Conservation (phyloP, 2,888 invertebrate genomes). For the Sphecodes monilicornis region DNA sequence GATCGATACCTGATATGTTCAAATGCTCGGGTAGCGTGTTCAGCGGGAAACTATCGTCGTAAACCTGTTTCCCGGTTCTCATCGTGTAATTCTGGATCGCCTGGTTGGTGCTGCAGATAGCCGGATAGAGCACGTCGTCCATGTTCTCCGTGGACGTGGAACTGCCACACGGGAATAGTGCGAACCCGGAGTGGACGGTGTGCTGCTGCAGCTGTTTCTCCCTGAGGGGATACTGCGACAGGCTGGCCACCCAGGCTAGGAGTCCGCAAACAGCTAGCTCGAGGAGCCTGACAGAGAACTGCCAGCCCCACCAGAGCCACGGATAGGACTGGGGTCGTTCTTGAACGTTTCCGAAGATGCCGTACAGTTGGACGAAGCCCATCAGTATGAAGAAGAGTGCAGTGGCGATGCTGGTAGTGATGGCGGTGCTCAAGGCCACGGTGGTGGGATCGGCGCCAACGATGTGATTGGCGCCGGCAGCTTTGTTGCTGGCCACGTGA, state of each 20-base stretch:
- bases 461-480: conserved; percentile 87
- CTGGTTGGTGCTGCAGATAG: conserved; percentile 94
- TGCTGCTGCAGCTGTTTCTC: conserved; percentile 87
- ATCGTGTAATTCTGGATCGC: conserved; percentile 93
- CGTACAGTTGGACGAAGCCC: conserved; percentile 94
- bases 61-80: conserved; percentile 91
- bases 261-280: conserved; percentile 95
- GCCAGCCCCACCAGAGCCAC: conserved; percentile 97
- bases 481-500: conserved; percentile 84
- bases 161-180: conserved; percentile 92
- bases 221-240: conserved; percentile 87
- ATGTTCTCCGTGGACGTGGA: conserved; percentile 93
- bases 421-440: conserved; percentile 91
- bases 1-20: conserved; percentile 76
- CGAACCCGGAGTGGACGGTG: conserved; percentile 88
- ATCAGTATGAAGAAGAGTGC: conserved; percentile 93
- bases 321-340: conserved; percentile 84
- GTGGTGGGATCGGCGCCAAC: conserved; percentile 87
- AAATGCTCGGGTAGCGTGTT: conserved; percentile 85
- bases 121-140: conserved; percentile 93
- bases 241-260: conserved; percentile 94
- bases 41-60: conserved; percentile 88
- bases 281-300: conserved; percentile 92
- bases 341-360: conserved; percentile 88
- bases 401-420: conserved; percentile 95